These are phyloP conservation scores for Drosophila greeni DNA, from an alignment of 2,888 invertebrate genomes.

Conservation along the genomic window DNA sequence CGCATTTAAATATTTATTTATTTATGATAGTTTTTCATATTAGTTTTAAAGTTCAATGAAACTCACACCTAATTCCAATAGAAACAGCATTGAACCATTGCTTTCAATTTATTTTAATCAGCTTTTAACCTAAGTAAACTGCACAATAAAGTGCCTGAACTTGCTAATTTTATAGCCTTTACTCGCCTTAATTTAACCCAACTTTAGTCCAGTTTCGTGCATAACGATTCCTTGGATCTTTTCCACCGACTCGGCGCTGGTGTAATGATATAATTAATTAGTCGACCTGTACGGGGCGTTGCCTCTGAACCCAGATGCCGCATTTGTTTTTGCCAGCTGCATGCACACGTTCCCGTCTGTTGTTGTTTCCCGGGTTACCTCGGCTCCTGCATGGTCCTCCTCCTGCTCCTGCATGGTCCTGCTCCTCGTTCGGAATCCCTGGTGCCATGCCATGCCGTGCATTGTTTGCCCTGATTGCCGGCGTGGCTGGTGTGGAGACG, in stretches of 20 bases:
- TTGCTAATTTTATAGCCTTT: constrained; percentile 23
- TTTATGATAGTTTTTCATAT: background rate
- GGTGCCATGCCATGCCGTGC: constrained; percentile 29
- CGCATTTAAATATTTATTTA: too few relatives aligned
- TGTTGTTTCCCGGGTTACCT: constrained; percentile 14
- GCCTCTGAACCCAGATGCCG: constrained; percentile 12
- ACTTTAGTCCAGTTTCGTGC: constrained; percentile 3
- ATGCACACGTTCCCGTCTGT: constrained; percentile 28
- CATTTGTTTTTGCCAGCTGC: constrained; percentile 46
- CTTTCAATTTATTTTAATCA: background rate
- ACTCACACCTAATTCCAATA: background rate
- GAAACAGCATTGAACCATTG: too few relatives aligned
- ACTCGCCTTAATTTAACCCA: constrained; percentile 15
- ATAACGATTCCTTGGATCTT: constrained; percentile 22
- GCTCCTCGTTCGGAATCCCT: constrained; percentile 10
- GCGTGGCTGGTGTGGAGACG: constrained; percentile 21
- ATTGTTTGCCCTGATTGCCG: constrained; percentile 52
- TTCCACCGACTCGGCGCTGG: background rate
- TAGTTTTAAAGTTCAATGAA: background rate
- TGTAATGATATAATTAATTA: constrained; percentile 49
- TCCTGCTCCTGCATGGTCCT: background rate
- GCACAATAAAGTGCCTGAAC: background rate
- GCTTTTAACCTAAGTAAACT: background rate
- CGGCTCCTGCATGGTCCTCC: background rate
- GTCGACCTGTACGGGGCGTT: constrained; percentile 11